Evolutionary conservation across 2,113 vertebrate species (phyloP), one percentile per base, ranked within the genome.

Genomic region (Numenius arquata): DNA sequence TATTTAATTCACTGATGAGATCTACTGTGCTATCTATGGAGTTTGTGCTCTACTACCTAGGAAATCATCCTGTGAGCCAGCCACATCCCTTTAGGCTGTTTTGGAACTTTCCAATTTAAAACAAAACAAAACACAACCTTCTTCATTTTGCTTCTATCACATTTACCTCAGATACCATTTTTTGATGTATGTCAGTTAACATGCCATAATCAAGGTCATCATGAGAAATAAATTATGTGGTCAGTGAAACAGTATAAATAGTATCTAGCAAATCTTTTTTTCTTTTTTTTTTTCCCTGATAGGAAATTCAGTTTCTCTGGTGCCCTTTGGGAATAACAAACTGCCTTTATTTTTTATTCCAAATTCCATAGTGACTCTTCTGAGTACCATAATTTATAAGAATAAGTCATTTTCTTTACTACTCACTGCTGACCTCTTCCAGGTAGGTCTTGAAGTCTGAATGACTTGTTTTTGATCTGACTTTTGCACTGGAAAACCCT

Each of bases 141-240:
- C 90, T 89, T 85, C 7, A n/a, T 89, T 93, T 85, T 79, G 19
- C 12, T 85, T 67, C 13, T 67, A 7, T 63, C 48, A 48, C 1
- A 2, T 66, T 80, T 86, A 58, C 7, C 17, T 81, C 30, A 56
- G 43, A 10, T 53, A 30, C 79, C 3, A 53, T 93, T 96, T 88
- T 88, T 89, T 82, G 34, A 85, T 80, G 22, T 73, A 41, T 70
- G 29, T 71, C 88, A 90, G 20, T 81, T 61, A 83, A 62, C 40
- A 29, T 62, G 19, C 26, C 38, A 77, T 61, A 66, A 55, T 89
- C 52, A 75, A 94, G 40, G 22, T 48, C 71, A 88, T 75, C 4
- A 86, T 90, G 59, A 90, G 83, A 97, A 96, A 97, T 52, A 38
- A 84, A 71, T 48, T 75, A 67, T 52, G 34, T 83, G 72, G 63